Evolutionary conservation across 1,140 invertebrate species (phyloP), one percentile per base, ranked within the genome.

Genomic region (Trichonephila inaurata): DNA sequence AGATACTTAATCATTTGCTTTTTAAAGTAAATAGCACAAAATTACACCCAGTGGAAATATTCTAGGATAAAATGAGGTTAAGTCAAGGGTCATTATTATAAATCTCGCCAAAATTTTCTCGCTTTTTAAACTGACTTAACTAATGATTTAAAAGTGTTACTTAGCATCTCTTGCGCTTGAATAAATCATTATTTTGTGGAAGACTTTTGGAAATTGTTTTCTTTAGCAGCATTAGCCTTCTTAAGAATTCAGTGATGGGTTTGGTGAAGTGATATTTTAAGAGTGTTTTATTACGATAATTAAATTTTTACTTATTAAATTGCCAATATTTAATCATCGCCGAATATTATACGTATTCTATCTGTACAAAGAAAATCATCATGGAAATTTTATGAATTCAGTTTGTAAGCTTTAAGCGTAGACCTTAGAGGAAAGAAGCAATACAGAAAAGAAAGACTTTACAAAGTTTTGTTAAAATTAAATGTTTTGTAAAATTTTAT

Each of bases 51-150:
- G 64, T 72, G 83, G 91, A 92, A 72, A 86, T 92, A 61, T 33
- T 64, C 81, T 33, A 2, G 51, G 58, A 92, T 69, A 81, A 87
- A 93, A 93, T 69, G 64, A 62, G 64, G 21, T 77, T 93, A 93
- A 93, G 58, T 93, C 92, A 93, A 40, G 60, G 66, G 44, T 89
- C 86, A 82, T 88, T 81, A 89, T 62, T 81, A 88, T 93, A 88
- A 89, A 89, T 93, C 69, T 66, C 44, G 12, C 92, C 18, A 21
- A 93, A 93, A 62, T 81, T 81, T 93, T 89, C 60, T 93, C 58
- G 58, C 58, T 81, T 93, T 93, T 89, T 93, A 69, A 93, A 40
- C 21, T 82, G 19, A 60, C 69, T 93, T 62, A 93, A 89, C 19
- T 62, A 82, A 81, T 92, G 91, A 92, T 92, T 61, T 62, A 92